Evolutionary conservation across 2,797 vertebrate species (phyloP).

Genomic region (Menidia menidia): DNA sequence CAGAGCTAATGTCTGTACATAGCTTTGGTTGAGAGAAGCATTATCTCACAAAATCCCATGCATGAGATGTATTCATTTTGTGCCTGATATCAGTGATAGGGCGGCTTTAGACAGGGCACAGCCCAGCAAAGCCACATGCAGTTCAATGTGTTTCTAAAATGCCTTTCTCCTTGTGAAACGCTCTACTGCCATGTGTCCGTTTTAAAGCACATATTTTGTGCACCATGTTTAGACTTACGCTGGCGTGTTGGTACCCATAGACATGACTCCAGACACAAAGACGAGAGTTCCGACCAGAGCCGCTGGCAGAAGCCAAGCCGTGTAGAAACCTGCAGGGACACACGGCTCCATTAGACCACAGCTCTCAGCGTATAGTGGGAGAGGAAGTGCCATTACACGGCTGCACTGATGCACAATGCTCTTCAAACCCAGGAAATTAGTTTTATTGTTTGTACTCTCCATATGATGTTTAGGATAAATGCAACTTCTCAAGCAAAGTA

Average conservation of each 20-base stretch:
- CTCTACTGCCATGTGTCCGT: background rate
- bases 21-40: background rate
- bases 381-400: slow-evolving; percentile 17
- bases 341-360: slow-evolving; percentile 41
- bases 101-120: no score
- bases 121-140: no score
- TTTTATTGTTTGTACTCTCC: background rate
- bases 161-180: background rate
- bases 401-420: slow-evolving; percentile 18
- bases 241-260: slow-evolving; percentile 82
- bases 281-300: slow-evolving; percentile 84
- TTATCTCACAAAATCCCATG: background rate
- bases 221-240: slow-evolving; percentile 74
- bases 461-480: background rate
- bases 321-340: slow-evolving; percentile 84
- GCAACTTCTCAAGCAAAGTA: slow-evolving; percentile 1
- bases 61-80: slow-evolving; percentile 6
- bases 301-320: slow-evolving; percentile 85
- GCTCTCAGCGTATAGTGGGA: slow-evolving; percentile 25
- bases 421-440: background rate
- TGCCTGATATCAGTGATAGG: background rate
- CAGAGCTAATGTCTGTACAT: background rate
- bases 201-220: background rate
- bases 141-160: background rate
- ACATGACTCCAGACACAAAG: slow-evolving; percentile 83